Base-by-base conservation (phyloP, 35 echinoderm and acorn worm species). In the Apostichopus japonicus region DNA sequence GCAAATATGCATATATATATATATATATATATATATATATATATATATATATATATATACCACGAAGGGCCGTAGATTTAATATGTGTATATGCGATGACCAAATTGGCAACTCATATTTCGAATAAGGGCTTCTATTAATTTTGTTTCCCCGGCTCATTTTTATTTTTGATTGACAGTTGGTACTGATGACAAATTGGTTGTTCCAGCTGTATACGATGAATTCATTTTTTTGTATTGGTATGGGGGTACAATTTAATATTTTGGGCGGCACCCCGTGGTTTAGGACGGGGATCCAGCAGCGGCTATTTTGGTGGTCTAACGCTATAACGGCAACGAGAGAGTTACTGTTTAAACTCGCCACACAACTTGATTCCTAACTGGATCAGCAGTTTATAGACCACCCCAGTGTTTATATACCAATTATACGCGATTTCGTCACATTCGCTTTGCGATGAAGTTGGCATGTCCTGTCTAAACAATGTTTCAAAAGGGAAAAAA, bases 391-490 rank as follows among this genome's bases (percentile, higher is more conserved):
- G 71, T 56, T n/a, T 53, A 24, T 16, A 65, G 90, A 91, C 90
- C 90, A 91, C 90, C 90, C 76, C 90, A 53, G 90, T 91, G 90
- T 91, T 91, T 91, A 91, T 91, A 91, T 79, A 91, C 76, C 90
- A 91, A 91, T 91, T 91, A 91, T 25, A 91, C 54, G 76, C 52
- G 54, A 91, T 91, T 91, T 51, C 86, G 24, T 25, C 67, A 24
- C 27, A 72, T 65, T 89, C 61, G 61, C 44, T 72, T 62, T 89
- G 86, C 59, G 71, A 89, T 89, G 56, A 56, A 89, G 86, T 25
- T 44, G 61, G 86, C 86, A 89, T 72, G 44, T 22, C 86, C 86
- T 89, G 86, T 89, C 86, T 89, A 89, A 89, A 89, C 86, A 89
- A 89, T 89, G 86, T 89, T 89, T 89, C 86, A 89, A 73, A 89